Evolutionary conservation across 2,113 vertebrate species (phyloP).

Genomic region (Sturnira hondurensis): DNA sequence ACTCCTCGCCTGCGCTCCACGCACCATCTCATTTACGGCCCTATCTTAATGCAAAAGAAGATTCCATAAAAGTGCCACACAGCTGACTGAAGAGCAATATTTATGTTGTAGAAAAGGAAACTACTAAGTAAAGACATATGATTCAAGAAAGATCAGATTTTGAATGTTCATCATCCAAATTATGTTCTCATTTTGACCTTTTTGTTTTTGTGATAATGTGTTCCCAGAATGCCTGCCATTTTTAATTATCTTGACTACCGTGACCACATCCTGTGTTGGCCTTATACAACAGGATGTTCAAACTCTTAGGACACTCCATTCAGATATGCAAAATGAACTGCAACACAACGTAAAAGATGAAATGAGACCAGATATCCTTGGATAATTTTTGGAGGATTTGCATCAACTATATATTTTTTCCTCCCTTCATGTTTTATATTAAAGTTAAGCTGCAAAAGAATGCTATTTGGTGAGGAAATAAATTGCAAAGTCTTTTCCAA

Average conservation of each 20-base stretch:
- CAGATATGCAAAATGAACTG: background rate
- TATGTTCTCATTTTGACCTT: background rate
- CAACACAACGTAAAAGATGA: background rate
- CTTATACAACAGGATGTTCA: background rate
- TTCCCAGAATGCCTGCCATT: background rate
- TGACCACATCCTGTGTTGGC: background rate
- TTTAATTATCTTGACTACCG: background rate
- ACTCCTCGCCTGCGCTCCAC: background rate
- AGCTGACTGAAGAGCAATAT: background rate
- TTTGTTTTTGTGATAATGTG: background rate
- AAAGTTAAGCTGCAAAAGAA: slow-evolving; percentile 12
- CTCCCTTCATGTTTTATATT: background rate
- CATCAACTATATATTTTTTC: background rate
- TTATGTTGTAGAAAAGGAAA: background rate
- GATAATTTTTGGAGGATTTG: background rate
- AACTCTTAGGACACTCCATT: background rate
- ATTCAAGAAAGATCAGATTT: background rate
- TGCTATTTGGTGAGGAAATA: background rate
- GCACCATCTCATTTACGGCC: background rate
- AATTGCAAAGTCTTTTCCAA: slow-evolving; percentile 18
- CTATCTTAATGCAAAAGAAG: background rate
- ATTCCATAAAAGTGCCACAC: background rate
- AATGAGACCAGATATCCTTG: background rate
- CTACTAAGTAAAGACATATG: background rate
- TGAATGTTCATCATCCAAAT: slow-evolving; percentile 15